Evolutionary conservation across 2,797 vertebrate species (phyloP).

Genomic region (Smutsia temminckii): DNA sequence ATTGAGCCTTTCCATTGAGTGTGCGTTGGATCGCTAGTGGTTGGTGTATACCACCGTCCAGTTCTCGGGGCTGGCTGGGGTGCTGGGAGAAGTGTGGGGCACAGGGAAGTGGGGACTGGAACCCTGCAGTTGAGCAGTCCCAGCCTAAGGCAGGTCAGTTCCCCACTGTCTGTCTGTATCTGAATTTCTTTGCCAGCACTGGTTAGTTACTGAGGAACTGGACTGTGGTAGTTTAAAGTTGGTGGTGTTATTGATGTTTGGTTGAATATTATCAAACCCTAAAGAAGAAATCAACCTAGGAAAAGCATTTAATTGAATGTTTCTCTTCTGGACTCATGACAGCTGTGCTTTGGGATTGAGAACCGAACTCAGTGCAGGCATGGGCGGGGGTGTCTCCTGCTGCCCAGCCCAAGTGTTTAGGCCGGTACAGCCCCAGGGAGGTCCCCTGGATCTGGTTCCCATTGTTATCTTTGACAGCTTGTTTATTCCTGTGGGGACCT

Average conservation of each 20-base stretch:
- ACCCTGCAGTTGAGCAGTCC: not conserved
- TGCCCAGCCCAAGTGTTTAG: not conserved
- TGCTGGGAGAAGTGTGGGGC: not conserved
- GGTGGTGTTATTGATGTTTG: not conserved
- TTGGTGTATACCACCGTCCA: not conserved
- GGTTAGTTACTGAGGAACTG: not conserved
- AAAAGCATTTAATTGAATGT: conserved; percentile 8
- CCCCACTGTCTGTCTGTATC: not conserved
- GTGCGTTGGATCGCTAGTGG: not conserved
- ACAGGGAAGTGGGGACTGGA: not conserved
- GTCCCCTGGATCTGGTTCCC: not conserved
- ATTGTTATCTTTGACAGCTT: not conserved
- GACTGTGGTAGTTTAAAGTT: not conserved
- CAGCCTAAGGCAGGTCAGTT: not conserved
- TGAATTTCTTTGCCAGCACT: not conserved
- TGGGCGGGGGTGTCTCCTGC: not conserved
- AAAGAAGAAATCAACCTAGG: not conserved
- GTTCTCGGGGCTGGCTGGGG: not conserved
- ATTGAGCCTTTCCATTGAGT: not conserved
- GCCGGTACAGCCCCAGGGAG: not conserved
- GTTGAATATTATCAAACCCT: not conserved
- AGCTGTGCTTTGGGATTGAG: not conserved
- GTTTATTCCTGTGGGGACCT: not conserved
- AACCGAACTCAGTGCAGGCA: not conserved
- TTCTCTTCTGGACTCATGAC: conserved; percentile 23